Conservation (phyloP, 1,140 invertebrate species). For the Drosophila repleta region DNA sequence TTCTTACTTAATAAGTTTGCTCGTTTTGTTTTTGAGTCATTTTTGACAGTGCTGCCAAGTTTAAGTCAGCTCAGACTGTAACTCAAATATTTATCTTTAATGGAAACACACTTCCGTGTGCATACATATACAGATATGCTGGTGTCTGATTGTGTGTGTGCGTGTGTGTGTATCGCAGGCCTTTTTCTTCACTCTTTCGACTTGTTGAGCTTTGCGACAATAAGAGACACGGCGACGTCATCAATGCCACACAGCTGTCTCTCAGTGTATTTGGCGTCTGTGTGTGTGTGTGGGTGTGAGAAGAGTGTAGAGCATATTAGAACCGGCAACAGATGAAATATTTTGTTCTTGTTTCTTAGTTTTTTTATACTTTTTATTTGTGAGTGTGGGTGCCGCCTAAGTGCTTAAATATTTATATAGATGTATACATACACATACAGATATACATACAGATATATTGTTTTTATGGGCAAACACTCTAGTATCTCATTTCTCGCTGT, state of each 20-base stretch:
- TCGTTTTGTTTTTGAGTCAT: constrained; percentile 43
- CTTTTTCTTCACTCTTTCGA: constrained; percentile 37
- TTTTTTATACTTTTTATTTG: constrained; percentile 33
- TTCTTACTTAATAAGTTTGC: constrained; percentile 44
- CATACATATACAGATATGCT: constrained; percentile 29
- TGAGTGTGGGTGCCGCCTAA: constrained; percentile 75
- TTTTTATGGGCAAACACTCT: constrained; percentile 74
- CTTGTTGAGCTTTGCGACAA: constrained; percentile 46
- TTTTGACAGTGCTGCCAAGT: constrained; percentile 55
- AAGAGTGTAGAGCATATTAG: constrained; percentile 37
- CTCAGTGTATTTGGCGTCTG: constrained; percentile 15
- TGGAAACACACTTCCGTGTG: constrained; percentile 43
- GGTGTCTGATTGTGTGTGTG: constrained; percentile 6
- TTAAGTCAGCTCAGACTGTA: constrained; percentile 51
- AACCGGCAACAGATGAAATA: constrained; percentile 73
- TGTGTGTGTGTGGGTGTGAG: constrained; percentile 27
- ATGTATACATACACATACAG: constrained; percentile 20
- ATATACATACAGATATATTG: constrained; percentile 46
- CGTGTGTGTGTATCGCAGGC: constrained; percentile 14
- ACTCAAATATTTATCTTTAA: constrained; percentile 45
- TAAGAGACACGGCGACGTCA: constrained; percentile 41
- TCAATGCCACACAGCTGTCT: constrained; percentile 25
- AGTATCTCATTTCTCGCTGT: constrained; percentile 74
- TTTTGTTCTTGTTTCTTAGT: constrained; percentile 18
- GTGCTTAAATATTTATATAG: constrained; percentile 74